Evolutionary conservation across 2,113 vertebrate species (phyloP).

Genomic region (Hippolais icterina): DNA sequence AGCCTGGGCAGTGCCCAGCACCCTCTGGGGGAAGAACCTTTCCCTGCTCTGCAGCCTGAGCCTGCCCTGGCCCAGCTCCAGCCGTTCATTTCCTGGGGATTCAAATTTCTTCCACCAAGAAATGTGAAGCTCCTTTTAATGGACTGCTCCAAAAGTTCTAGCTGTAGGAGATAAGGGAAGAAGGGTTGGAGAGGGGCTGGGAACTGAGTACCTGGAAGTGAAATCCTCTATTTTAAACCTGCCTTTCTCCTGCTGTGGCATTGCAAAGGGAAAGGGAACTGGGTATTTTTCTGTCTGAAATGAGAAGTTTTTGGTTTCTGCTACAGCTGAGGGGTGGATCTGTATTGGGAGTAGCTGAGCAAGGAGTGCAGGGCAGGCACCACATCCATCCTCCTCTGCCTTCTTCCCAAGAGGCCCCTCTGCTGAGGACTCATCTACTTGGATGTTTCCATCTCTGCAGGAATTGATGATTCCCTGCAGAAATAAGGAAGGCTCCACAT

Average conservation of each 20-base stretch:
- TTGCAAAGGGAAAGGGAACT: neutral
- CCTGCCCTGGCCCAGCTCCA: neutral
- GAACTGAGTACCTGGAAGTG: neutral
- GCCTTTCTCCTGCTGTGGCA: neutral
- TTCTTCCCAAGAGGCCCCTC: neutral
- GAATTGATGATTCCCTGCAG: neutral
- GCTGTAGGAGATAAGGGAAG: neutral
- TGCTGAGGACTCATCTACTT: neutral
- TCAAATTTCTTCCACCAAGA: neutral
- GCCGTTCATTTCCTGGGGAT: fast-evolving
- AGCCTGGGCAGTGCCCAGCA: neutral
- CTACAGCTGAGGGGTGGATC: neutral
- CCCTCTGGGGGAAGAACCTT: neutral
- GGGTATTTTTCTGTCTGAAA: neutral
- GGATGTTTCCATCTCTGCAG: too few relatives aligned
- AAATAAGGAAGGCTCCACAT: neutral
- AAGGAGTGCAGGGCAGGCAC: neutral
- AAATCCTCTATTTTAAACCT: neutral
- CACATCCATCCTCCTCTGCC: neutral
- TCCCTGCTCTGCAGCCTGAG: neutral
- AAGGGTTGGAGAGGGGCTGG: neutral
- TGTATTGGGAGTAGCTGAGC: neutral
- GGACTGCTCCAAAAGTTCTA: neutral
- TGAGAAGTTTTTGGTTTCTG: neutral
- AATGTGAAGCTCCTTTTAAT: neutral